phyloP scores from a whole-genome alignment of 2,113 vertebrate species.

The Leucopsar rothschildi region DNA sequence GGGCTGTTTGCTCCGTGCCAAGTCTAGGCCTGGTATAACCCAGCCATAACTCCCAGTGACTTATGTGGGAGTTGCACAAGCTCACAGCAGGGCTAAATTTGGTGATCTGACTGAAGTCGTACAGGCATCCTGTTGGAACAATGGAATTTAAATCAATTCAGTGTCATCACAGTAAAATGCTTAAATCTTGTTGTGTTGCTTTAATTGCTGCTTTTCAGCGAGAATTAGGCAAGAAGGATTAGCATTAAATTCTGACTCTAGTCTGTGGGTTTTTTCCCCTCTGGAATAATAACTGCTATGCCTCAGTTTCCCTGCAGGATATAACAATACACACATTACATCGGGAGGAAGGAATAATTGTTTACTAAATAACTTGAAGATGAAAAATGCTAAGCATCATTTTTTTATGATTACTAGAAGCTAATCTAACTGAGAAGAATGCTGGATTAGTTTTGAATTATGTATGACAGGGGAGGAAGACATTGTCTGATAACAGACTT shows the following conservation, averaged over 20 bases:
- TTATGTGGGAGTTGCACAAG: slow-evolving; percentile 51
- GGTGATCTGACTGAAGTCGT: slow-evolving; percentile 32
- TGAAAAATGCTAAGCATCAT: background rate
- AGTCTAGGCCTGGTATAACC: slow-evolving; percentile 51
- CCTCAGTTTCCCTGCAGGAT: slow-evolving; percentile 25
- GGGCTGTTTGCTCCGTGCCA: slow-evolving; percentile 59
- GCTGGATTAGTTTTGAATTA: background rate
- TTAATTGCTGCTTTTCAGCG: slow-evolving; percentile 37
- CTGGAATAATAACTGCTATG: background rate
- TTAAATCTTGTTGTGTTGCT: slow-evolving; percentile 55
- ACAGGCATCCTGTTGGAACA: slow-evolving; percentile 60
- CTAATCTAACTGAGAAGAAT: background rate
- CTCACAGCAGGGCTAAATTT: slow-evolving; percentile 56
- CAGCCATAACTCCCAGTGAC: slow-evolving; percentile 54
- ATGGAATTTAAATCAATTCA: slow-evolving; percentile 68
- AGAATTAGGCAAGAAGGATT: background rate
- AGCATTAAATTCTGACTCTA: background rate
- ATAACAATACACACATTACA: background rate
- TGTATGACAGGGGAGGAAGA: background rate
- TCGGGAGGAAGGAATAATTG: accelerated
- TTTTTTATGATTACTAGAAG: background rate
- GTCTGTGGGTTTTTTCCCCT: background rate
- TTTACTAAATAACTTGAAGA: background rate
- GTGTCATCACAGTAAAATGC: slow-evolving; percentile 52
- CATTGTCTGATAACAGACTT: background rate